Base-by-base conservation (phyloP, 2,888 invertebrate species). In the Agrilus cyanescens region DNA sequence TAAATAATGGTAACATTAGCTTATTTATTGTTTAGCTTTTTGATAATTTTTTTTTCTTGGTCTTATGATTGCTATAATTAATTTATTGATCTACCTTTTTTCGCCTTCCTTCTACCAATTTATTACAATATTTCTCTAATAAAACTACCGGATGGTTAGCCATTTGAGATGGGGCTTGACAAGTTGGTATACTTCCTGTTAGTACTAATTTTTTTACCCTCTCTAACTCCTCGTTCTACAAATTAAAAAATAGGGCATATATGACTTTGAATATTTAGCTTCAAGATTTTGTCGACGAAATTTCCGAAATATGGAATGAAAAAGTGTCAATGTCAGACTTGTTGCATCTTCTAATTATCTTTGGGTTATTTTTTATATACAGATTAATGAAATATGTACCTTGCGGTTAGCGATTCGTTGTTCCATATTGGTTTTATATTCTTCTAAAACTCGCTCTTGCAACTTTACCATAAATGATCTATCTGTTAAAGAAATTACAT, bases 121-220 rank as follows among this genome's bases (percentile, higher is more conserved):
- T 58, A 49, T 68, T 68, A 46, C 72, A 71, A 48, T 70, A 73
- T 33, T 50, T 55, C 46, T 77, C 76, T 53, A 78, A 76, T n/a
- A 76, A 72, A 62, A 81, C 80, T 4, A 82, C 75, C 1, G 82
- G 81, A 61, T 82, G 81, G 46, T 75, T 67, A 52, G 69, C 74
- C 58, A 82, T 69, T 56, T 80, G 80, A 3, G 74, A 70, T 0
- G 81, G 80, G 35, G 80, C 80, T 51, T 80, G 75, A 50, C 75
- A 72, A 32, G 81, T 62, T 0, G 80, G 78, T 36, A 82, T 79
- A 57, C 75, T 75, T 20, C 81, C 81, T 37, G 74, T 73, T 20
- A 83, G 67, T 44, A 82, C 78, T 49, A 83, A 67, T 49, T 75
- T 73, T 58, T 82, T 82, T 48, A 81, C 73, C 43, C 82, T 68